Evolutionary conservation across 2,888 invertebrate species (phyloP), one percentile per base, ranked within the genome.

Genomic region (Sinodicranocentrus sp.): DNA sequence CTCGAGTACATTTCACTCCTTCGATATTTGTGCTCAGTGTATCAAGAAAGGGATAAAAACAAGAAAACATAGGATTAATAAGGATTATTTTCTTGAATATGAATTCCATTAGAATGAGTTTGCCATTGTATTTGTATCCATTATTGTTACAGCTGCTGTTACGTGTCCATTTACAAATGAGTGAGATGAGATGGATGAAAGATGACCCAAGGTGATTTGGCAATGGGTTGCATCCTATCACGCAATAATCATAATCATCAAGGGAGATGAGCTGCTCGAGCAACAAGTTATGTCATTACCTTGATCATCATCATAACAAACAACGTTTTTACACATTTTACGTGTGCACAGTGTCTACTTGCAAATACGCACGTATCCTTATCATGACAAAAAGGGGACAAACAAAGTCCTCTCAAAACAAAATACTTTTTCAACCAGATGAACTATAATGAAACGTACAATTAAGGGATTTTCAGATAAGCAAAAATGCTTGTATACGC

Each of bases 181-280:
- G 67, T 76, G 52, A 76, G 76, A 54, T 13, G 5, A 39, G 39
- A 8, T 39, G 28, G 59, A 68, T 78, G 70, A 78, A 67, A 78
- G 78, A 70, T 78, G 78, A 68, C 78, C 70, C 78, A 78, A 78
- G 78, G 68, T 77, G 77, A 78, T 78, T 78, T 59, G 78, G 78
- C 70, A 78, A 78, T 70, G 61, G 33, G 61, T 61, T 70, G 70
- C 70, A 15, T 78, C 70, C 61, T 59, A 61, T 78, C 78, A 61
- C 78, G 78, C 59, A 78, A 78, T 61, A 78, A 70, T 67, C 39
- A 67, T 59, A 57, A 77, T 78, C 70, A 78, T 59, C 59, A 61
- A 44, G 33, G 70, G 68, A 78, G 78, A 78, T 78, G 78, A 78
- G 78, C 78, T 70, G 68, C 70, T 78, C 70, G 33, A 78, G 61